Evolutionary conservation across 1,140 invertebrate species (phyloP).

Genomic region (Copidosoma floridanum): DNA sequence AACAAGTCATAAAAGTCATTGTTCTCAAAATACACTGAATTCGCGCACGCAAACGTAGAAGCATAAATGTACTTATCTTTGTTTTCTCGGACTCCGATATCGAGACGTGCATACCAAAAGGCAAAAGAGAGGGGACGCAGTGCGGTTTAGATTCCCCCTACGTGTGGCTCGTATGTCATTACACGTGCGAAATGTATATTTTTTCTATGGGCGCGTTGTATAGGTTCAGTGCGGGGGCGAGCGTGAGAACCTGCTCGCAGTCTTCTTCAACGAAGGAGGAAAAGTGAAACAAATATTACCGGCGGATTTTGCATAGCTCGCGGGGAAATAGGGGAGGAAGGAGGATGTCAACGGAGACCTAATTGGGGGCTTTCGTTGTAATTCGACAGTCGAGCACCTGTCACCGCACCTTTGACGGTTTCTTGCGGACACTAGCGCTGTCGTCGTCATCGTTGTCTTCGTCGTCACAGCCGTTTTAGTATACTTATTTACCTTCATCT

Average conservation of each 20-base stretch:
- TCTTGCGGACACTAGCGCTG: no score
- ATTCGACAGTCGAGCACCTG: slow-evolving; percentile 10
- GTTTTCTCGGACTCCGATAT: slow-evolving; percentile 44
- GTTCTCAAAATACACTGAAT: neutral
- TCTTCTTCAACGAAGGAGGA: no score
- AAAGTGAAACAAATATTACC: neutral
- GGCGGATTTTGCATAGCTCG: no score
- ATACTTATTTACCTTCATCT: no score
- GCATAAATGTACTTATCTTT: slow-evolving; percentile 32
- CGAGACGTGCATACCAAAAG: slow-evolving; percentile 34
- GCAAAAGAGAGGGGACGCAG: neutral
- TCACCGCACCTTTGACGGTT: neutral
- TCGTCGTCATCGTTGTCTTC: no score
- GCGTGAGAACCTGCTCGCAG: slow-evolving; percentile 17
- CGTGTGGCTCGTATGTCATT: slow-evolving; percentile 3
- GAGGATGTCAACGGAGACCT: neutral
- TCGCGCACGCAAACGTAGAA: slow-evolving; percentile 15
- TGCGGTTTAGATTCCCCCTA: slow-evolving; percentile 46
- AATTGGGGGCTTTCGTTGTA: slow-evolving; percentile 3
- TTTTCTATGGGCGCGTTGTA: slow-evolving; percentile 5
- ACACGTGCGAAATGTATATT: slow-evolving; percentile 30
- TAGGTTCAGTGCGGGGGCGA: neutral
- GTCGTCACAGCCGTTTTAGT: no score
- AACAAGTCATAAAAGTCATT: neutral
- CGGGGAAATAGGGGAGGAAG: no score